Conservation (phyloP, 2,113 vertebrate genomes). For the Hippoglossus stenolepis region DNA sequence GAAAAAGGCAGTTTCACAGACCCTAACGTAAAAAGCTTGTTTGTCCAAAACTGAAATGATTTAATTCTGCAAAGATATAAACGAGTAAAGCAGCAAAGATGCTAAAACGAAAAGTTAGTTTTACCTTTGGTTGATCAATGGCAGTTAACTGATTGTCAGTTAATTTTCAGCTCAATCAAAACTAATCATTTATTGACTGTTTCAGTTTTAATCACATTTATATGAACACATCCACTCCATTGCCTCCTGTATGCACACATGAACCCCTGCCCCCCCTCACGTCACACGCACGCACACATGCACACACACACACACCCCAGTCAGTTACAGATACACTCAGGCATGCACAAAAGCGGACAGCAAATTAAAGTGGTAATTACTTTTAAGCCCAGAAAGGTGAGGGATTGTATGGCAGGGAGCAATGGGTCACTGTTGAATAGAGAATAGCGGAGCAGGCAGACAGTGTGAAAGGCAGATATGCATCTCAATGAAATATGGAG, state of each 20-base stretch:
- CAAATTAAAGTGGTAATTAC: slow-evolving; percentile 85
- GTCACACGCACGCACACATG: slow-evolving; percentile 10
- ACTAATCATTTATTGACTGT: slow-evolving; percentile 46
- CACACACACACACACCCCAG: slow-evolving; percentile 53
- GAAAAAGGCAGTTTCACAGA: background rate
- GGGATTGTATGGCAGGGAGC: slow-evolving; percentile 80
- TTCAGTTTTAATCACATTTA: slow-evolving; percentile 32
- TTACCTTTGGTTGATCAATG: background rate
- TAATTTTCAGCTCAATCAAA: background rate
- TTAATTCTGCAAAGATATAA: background rate
- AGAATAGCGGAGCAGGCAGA: slow-evolving; percentile 74
- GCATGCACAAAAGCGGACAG: slow-evolving; percentile 80
- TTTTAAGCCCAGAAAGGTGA: slow-evolving; percentile 82
- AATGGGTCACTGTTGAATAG: slow-evolving; percentile 80
- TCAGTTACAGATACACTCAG: slow-evolving; percentile 71
- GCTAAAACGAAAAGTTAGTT: background rate
- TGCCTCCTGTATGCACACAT: slow-evolving; percentile 29
- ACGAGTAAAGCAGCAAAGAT: background rate
- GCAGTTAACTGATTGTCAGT: background rate
- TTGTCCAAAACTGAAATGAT: background rate
- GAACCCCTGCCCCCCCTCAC: slow-evolving; percentile 13
- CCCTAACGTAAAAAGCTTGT: background rate
- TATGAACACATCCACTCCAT: slow-evolving; percentile 34
- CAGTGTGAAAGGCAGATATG: slow-evolving; percentile 78
- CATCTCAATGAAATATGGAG: slow-evolving; percentile 83